phyloP scores from a whole-genome alignment of 2,113 vertebrate species.

The Oriolus oriolus region DNA sequence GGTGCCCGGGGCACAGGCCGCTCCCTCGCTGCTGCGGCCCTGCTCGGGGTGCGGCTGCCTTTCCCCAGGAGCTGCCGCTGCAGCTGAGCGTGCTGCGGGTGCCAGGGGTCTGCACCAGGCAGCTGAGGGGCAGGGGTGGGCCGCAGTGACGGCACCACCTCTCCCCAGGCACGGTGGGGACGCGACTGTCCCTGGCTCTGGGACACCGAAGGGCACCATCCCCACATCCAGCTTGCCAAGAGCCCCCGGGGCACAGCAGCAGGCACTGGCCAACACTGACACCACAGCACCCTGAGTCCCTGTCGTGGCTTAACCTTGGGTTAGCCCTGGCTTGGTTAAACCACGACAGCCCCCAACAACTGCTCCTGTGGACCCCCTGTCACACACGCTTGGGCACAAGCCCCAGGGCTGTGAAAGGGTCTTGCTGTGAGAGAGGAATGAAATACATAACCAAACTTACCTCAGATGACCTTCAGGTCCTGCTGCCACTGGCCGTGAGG shows the following conservation, averaged over 20 bases:
- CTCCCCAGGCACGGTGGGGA: background rate
- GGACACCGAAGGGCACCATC: background rate
- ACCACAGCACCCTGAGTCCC: accelerated
- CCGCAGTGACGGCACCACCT: background rate
- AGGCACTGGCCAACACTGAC: background rate
- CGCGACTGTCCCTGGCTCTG: background rate
- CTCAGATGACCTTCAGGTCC: background rate
- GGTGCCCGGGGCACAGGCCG: no score
- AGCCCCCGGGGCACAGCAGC: background rate
- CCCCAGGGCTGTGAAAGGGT: background rate
- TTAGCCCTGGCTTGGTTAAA: background rate
- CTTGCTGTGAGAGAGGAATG: background rate
- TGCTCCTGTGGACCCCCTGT: background rate
- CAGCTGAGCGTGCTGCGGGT: background rate
- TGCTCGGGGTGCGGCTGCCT: background rate
- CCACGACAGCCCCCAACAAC: background rate
- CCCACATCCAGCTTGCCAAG: background rate
- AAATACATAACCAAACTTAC: background rate
- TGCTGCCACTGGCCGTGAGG: background rate
- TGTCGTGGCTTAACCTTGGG: background rate
- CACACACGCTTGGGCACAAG: no score
- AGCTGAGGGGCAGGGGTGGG: no score
- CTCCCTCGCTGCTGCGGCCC: accelerated
- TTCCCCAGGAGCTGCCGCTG: background rate
- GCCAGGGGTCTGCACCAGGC: background rate